phyloP scores from a whole-genome alignment of 2,797 vertebrate species.

The Neomorphus geoffroyi region DNA sequence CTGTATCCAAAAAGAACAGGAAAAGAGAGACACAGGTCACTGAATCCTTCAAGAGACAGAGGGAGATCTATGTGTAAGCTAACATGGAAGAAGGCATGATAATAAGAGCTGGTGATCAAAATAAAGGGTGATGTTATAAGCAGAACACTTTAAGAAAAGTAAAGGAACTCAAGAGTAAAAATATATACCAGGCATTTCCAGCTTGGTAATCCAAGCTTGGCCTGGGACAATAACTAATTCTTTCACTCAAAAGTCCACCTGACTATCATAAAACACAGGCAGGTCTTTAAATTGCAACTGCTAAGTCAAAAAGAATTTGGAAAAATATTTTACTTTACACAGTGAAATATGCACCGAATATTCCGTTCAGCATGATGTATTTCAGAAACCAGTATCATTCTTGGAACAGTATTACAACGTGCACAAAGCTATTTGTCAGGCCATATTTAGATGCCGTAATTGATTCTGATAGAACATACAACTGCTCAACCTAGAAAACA shows the following conservation, averaged over 20 bases:
- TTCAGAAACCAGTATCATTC: neutral
- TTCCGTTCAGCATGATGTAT: neutral
- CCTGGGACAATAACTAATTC: neutral
- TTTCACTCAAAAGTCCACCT: neutral
- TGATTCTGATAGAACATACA: neutral
- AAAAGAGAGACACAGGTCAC: neutral
- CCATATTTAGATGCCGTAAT: neutral
- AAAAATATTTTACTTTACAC: neutral
- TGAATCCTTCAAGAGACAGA: neutral
- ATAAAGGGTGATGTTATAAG: neutral
- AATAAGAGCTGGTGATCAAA: neutral
- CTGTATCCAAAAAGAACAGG: neutral
- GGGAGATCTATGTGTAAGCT: neutral
- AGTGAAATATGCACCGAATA: neutral
- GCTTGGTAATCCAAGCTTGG: neutral
- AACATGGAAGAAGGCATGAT: neutral
- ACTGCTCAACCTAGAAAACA: slow-evolving; percentile 14
- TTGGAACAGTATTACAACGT: neutral
- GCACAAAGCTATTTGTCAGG: slow-evolving; percentile 34
- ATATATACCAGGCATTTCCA: neutral
- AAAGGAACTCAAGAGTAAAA: neutral
- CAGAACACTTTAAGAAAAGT: neutral
- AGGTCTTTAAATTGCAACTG: neutral
- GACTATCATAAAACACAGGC: neutral
- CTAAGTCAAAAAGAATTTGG: neutral